phyloP scores from a whole-genome alignment of 2,888 invertebrate species.

The Ochropacha duplaris region DNA sequence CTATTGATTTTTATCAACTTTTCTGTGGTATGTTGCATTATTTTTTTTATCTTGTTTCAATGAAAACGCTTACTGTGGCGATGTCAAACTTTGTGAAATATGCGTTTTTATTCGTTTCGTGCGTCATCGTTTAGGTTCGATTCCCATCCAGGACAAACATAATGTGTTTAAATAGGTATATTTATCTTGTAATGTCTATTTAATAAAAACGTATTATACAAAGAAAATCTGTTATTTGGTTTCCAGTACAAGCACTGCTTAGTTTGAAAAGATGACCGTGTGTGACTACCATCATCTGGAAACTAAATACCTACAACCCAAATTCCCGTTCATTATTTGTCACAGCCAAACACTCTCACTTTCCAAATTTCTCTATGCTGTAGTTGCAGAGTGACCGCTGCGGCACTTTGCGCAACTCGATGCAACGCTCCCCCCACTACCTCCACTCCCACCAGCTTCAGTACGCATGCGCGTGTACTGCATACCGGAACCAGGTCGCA shows the following conservation, averaged over 20 bases:
- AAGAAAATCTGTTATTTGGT: no score
- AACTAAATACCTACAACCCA: background rate
- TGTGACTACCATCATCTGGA: no score
- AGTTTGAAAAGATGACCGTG: no score
- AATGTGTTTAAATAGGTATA: no score
- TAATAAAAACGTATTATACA: no score
- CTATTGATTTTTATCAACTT: background rate
- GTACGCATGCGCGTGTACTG: conserved; percentile 79
- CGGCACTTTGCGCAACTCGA: conserved; percentile 79
- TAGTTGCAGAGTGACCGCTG: conserved; percentile 66
- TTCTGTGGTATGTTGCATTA: background rate
- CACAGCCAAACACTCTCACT: conserved; percentile 20
- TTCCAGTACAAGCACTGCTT: no score
- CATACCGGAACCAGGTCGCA: conserved; percentile 81
- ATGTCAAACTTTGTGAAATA: no score
- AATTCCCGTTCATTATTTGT: conserved; percentile 3
- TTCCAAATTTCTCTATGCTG: conserved; percentile 39
- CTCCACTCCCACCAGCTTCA: conserved; percentile 28
- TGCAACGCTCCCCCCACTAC: conserved; percentile 62
- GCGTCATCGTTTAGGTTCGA: no score
- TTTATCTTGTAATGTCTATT: no score
- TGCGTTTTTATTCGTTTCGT: no score
- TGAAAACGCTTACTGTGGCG: no score
- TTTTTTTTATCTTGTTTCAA: background rate
- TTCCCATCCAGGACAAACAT: no score